A percentile compares a stretch with the other conserved stretches of the same genome.
These are phyloP conservation scores for Parazoanthus atlanticus DNA, from an alignment of 92 coral and sea anemone genomes.

Conservation along the genomic window DNA sequence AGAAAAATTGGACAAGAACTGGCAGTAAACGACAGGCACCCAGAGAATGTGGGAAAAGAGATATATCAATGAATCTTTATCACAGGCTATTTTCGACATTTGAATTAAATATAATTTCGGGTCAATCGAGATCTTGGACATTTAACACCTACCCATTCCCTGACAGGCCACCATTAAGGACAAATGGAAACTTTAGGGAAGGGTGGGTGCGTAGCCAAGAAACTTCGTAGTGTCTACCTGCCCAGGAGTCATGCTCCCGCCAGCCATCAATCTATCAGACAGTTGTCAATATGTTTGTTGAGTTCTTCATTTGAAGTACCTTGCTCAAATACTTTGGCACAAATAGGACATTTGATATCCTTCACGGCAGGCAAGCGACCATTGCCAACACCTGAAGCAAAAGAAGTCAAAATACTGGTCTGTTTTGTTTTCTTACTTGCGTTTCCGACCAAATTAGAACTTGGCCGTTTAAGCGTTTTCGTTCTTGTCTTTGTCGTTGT, in stretches of 20 bases:
- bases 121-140: too few relatives aligned
- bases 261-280: conserved; percentile 65
- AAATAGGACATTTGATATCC: conserved; percentile 82
- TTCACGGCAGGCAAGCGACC: conserved; percentile 1
- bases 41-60: too few relatives aligned
- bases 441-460: conserved; percentile 34
- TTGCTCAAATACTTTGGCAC: conserved; percentile 69
- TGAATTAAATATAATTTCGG: too few relatives aligned
- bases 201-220: not conserved
- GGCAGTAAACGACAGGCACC: too few relatives aligned
- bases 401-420: conserved; percentile 70
- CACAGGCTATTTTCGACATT: not conserved
- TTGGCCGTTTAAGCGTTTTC: conserved; percentile 61
- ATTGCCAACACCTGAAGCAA: conserved; percentile 44
- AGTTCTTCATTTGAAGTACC: conserved; percentile 73
- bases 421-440: conserved; percentile 65
- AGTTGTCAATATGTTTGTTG: conserved; percentile 83
- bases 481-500: conserved; percentile 18
- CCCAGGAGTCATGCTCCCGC: not conserved
- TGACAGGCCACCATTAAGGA: not conserved
- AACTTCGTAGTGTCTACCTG: not conserved
- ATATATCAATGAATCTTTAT: too few relatives aligned
- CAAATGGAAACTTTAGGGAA: not conserved
- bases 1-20: too few relatives aligned
- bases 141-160: not conserved